Evolutionary conservation across 2,113 vertebrate genomes (phyloP), one percentile per base, ranked within the genome.

Genomic region (human (Homo sapiens)): DNA sequence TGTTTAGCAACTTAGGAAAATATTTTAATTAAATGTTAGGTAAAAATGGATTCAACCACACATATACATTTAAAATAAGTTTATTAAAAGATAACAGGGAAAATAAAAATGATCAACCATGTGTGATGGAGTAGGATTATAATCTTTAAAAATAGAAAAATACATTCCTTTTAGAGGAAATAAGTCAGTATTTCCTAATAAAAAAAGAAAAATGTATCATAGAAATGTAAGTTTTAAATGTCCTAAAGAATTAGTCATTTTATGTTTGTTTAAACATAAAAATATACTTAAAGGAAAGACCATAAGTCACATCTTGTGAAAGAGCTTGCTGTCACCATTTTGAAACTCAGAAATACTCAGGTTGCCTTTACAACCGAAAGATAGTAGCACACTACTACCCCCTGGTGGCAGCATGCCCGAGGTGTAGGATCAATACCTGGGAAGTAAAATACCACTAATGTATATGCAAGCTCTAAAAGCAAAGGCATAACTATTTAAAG

Each of bases 371-470:
- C 35, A 90, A 70, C 75, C 43, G 43, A 85, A 50, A 5, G 11
- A 30, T 70, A 35, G 75, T 50, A 92, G 84, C 92, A 73, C 93
- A 61, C 48, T 64, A 97, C 80, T 45, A 7, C 97, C 97, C 96
- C 45, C 97, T 96, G 40, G 92, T 97, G 98, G 96, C 83, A 80
- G 27, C 11, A 12, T 23, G 8, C 43, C 20, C 45, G 22, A 91
- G 35, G 43, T 13, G 23, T 73, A 72, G 25, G 55, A 45, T 61
- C 45, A 57, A 40, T 45, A 76, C 27, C 30, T 50, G 75, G 66
- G 57, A 94, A 72, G 52, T 72, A 50, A 92, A 95, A 23, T 20
- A 59, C 2, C 0, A 2, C 43, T 70, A n/a, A 57, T 64, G 43
- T 43, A 30, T 32, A 27, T 2, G 23, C 55, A 72, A 75, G 18